Base-by-base conservation (phyloP, 2,113 vertebrate genomes). In the Ranitomeya variabilis region DNA sequence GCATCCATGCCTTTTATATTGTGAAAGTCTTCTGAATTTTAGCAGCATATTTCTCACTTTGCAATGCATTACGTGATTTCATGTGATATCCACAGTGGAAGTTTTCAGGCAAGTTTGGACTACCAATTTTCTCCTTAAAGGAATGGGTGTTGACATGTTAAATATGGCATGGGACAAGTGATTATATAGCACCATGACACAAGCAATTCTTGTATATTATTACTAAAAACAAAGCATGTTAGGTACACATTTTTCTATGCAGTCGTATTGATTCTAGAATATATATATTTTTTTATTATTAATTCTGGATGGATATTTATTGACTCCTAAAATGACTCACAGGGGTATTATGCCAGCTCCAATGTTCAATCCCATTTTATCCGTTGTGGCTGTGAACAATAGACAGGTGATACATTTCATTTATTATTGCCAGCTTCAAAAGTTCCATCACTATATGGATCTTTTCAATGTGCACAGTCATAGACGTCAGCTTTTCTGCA, bases 321-420 rank as follows among this genome's bases (percentile, higher is more conserved):
- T 64, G n/a, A n/a, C 23, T 69, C 13, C 11, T 5, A 55, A 54
- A 60, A 37, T 15, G 37, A 66, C n/a, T 57, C 26, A 18, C 45
- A 62, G 26, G 37, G 12, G 37, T 64, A n/a, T 66, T 12, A 62
- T 64, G 31, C 31, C 37, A 23, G 6, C 62, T 71, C 4, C 14
- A 54, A 21, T 26, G 18, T 71, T 52, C 64, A 55, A 18, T 84
- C 64, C 52, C 16, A 69, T 71, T 84, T 55, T 55, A 54, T 71
- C n/a, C 64, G 2, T 37, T 21, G 59, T 51, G 60, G 19, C 13
- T 66, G 9, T 81, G 26, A 66, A 64, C 55, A 78, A 54, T 51
- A 62, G 66, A 18, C 76, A 87, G 86, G 77, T 80, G 77, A 80
- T 80, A 80, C 7, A 37, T 69, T 81, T 87, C 77, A 67, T 87